Percentiles rank a stretch among this genome's conserved stretches.
phyloP scores from a whole-genome alignment of 2,113 vertebrate genomes.

The Danio rerio region GRCz12tu NC_133181.1:4969501-4970000 shows the following conservation, averaged over 20 bases:
- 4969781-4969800: no score
- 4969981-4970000: constrained; percentile 21
- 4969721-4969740: constrained; percentile 33
- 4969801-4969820: background rate
- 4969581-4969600: no score
- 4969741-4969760: constrained; percentile 29
- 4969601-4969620: no score
- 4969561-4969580: no score
- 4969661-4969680: background rate
- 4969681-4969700: background rate
- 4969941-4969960: constrained; percentile 34
- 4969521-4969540: no score
- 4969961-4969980: constrained; percentile 17
- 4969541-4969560: no score
- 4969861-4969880: background rate
- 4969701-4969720: constrained; percentile 19
- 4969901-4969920: background rate
- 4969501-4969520: no score
- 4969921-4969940: no score
- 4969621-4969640: no score
- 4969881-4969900: constrained; percentile 15
- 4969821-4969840: background rate
- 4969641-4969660: no score
- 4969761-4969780: background rate
- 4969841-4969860: background rate